Evolutionary conservation across 2,113 vertebrate species (phyloP).

Genomic region (Aegotheles bennettii): DNA sequence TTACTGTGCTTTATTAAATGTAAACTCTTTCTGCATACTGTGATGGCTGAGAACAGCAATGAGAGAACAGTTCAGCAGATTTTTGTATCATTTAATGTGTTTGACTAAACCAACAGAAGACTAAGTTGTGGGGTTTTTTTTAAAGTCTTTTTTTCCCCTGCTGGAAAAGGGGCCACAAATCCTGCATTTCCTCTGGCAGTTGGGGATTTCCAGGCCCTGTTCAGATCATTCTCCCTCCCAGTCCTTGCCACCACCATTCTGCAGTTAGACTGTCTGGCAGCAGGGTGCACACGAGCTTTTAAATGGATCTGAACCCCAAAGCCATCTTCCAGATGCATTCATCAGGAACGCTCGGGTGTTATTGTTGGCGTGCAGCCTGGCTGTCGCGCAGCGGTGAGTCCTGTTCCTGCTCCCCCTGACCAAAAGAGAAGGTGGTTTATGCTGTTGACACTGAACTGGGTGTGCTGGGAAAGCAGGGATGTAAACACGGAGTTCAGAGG

Average conservation of each 20-base stretch:
- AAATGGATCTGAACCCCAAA: background rate
- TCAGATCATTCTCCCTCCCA: background rate
- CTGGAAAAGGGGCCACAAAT: background rate
- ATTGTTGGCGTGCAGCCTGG: background rate
- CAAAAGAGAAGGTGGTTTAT: constrained; percentile 49
- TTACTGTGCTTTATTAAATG: background rate
- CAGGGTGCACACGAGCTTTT: background rate
- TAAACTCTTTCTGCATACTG: background rate
- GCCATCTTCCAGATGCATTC: background rate
- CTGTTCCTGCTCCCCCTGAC: background rate
- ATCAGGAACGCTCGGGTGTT: background rate
- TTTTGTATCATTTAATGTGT: background rate
- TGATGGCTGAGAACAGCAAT: background rate
- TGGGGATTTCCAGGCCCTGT: background rate
- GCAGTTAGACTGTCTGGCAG: background rate
- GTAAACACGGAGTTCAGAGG: background rate
- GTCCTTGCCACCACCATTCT: background rate
- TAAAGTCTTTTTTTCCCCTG: background rate
- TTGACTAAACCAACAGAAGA: background rate
- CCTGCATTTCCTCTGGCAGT: background rate
- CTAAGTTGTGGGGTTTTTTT: background rate
- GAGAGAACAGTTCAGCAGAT: background rate
- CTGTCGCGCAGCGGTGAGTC: background rate
- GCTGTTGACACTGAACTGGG: constrained; percentile 62
- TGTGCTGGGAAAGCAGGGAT: background rate